Conservation (phyloP, 1,140 invertebrate genomes). For the Homalodisca vitripennis region DNA sequence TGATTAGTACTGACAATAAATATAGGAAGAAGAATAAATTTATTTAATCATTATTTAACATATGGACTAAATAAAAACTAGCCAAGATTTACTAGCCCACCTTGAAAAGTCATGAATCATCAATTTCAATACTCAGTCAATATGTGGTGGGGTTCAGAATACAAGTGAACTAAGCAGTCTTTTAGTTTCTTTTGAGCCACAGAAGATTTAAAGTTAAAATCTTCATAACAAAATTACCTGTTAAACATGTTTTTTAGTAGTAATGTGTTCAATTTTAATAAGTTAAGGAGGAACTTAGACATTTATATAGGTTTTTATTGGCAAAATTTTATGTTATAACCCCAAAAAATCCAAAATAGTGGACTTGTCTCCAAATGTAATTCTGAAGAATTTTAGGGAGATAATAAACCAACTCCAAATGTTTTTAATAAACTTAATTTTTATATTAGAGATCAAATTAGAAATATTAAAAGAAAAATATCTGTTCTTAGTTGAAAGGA, state of each 20-base stretch:
- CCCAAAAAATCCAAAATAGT: not conserved
- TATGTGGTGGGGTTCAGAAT: constrained; percentile 18
- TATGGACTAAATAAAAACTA: too few species aligned
- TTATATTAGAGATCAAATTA: not conserved
- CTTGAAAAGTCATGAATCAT: too few species aligned
- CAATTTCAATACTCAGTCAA: too few species aligned
- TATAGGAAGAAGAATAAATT: too few species aligned
- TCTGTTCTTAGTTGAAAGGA: too few species aligned
- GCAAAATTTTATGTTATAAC: not conserved
- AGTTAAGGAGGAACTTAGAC: too few species aligned
- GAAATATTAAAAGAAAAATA: not conserved
- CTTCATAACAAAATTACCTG: constrained; percentile 5
- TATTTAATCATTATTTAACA: too few species aligned
- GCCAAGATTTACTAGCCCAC: too few species aligned
- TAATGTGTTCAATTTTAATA: not conserved
- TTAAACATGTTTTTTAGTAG: not conserved
- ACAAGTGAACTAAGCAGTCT: constrained; percentile 9
- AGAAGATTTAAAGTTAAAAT: constrained; percentile 3
- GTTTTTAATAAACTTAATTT: not conserved
- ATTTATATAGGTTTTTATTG: too few species aligned
- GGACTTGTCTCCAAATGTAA: constrained; percentile 16
- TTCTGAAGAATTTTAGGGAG: constrained; percentile 8
- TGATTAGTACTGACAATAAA: too few species aligned
- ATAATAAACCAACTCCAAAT: not conserved
- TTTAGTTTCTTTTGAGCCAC: not conserved